Conservation (phyloP, 2,888 invertebrate genomes). For the Lasiommata megera region DNA sequence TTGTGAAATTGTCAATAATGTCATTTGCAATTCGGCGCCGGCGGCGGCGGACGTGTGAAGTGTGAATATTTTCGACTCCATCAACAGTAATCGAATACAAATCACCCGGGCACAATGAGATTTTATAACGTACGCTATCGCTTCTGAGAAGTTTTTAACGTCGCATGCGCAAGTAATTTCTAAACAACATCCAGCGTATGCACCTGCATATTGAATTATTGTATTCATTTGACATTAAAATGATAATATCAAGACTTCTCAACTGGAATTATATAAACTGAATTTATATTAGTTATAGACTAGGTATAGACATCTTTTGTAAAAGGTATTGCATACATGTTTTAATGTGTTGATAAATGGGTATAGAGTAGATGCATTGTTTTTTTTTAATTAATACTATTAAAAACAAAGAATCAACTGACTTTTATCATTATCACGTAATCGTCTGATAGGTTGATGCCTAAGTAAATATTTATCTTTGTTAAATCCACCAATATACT, state of each 20-base stretch:
- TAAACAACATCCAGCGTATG: conserved; percentile 57
- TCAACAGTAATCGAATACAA: conserved; percentile 65
- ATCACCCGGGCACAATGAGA: conserved; percentile 55
- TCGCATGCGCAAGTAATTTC: conserved; percentile 64
- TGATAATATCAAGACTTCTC: conserved; percentile 4
- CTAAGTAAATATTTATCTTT: too few species aligned
- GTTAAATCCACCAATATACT: too few species aligned
- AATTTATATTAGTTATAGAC: neutral
- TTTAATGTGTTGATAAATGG: too few species aligned
- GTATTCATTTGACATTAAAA: conserved; percentile 40
- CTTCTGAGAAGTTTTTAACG: conserved; percentile 61
- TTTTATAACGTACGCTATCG: conserved; percentile 48
- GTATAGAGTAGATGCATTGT: too few species aligned
- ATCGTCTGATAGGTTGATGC: too few species aligned
- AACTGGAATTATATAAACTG: neutral
- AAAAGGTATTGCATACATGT: neutral
- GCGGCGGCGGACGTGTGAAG: conserved; percentile 61
- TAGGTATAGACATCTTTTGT: neutral
- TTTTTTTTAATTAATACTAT: too few species aligned
- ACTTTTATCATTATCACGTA: too few species aligned
- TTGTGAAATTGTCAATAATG: conserved; percentile 62
- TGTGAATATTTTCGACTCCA: conserved; percentile 57
- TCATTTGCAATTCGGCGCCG: conserved; percentile 72
- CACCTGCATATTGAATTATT: conserved; percentile 61
- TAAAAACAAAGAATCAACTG: too few species aligned